Conservation (phyloP, 2,888 invertebrate genomes). For the Diachrysia chrysitis region DNA sequence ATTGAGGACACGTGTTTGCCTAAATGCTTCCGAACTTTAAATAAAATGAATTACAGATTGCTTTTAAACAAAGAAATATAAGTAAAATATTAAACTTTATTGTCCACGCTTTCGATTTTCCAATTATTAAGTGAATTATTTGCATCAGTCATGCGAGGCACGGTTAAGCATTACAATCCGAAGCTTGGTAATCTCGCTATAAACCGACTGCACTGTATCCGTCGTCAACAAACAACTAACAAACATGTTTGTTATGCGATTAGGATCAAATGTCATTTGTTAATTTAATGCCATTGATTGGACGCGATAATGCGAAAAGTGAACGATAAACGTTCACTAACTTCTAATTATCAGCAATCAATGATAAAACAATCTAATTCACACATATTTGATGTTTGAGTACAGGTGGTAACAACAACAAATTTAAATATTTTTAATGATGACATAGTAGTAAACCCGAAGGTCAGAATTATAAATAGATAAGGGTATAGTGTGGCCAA, state of each 20-base stretch:
- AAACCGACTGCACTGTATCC: slow-evolving; percentile 11
- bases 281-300: slow-evolving; percentile 39
- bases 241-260: slow-evolving; percentile 48
- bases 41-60: neutral
- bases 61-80: neutral
- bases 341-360: slow-evolving; percentile 25
- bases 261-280: slow-evolving; percentile 46
- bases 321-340: slow-evolving; percentile 34
- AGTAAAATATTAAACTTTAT: slow-evolving; percentile 6
- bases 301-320: slow-evolving; percentile 37
- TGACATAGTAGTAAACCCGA: neutral
- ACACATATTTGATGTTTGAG: neutral
- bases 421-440: neutral
- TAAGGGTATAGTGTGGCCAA: neutral
- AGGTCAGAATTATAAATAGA: neutral
- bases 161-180: slow-evolving; percentile 40
- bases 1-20: neutral
- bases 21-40: neutral
- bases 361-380: slow-evolving; percentile 22
- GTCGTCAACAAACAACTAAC: slow-evolving; percentile 19
- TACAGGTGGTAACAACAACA: slow-evolving; percentile 1
- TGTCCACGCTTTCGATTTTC: slow-evolving; percentile 49
- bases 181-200: slow-evolving; percentile 37
- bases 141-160: slow-evolving; percentile 49
- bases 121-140: slow-evolving; percentile 52